A percentile compares a stretch with the other conserved stretches of the same genome.
Conservation (phyloP, 2,113 vertebrate species). For the Corydoras maculifer region DNA sequence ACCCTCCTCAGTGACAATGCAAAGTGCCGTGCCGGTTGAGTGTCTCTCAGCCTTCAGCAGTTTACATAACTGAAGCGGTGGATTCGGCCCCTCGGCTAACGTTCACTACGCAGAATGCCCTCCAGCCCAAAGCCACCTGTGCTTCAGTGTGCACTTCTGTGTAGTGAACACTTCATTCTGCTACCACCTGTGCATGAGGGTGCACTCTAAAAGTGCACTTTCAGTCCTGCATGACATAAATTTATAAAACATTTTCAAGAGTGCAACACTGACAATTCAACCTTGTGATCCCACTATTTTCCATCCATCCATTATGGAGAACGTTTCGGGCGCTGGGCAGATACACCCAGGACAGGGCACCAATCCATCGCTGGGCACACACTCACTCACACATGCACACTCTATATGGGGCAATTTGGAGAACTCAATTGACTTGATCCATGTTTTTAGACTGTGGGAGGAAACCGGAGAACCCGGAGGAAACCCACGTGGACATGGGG, state of each 20-base stretch:
- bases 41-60: constrained; percentile 24
- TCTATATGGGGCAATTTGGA: no score
- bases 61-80: constrained; percentile 37
- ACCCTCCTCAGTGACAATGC: constrained; percentile 34
- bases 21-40: constrained; percentile 32
- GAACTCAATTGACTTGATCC: no score
- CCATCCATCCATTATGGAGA: no score
- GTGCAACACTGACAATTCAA: not conserved
- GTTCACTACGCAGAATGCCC: constrained; percentile 15
- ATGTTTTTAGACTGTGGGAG: no score
- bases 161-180: not conserved
- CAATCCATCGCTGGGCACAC: no score
- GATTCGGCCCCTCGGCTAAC: constrained; percentile 25
- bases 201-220: not conserved
- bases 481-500: no score
- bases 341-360: no score
- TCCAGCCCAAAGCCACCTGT: constrained; percentile 13
- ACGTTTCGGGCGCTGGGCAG: no score
- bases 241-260: not conserved
- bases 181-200: not conserved
- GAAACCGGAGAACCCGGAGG: no score
- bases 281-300: no score
- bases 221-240: not conserved
- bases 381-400: no score
- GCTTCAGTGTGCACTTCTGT: not conserved